A percentile compares a stretch with the other conserved stretches of the same genome.
These are phyloP conservation scores for Forficula auricularia DNA, from an alignment of 1,140 invertebrate species.

Conservation along the genomic window DNA sequence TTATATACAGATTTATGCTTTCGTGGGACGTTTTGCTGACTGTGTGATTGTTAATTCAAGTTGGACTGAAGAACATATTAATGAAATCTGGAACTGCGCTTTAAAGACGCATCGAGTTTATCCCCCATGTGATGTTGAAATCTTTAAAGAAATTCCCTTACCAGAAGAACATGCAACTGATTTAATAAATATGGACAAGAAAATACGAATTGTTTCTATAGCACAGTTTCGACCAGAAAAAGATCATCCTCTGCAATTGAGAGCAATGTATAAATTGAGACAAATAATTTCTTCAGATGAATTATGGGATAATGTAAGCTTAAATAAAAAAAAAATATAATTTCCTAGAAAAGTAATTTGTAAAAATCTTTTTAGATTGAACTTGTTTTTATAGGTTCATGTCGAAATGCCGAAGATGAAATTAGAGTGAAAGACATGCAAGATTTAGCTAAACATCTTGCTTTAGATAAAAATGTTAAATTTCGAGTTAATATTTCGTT, in stretches of 20 bases:
- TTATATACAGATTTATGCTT: constrained; percentile 50
- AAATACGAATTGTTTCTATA: constrained; percentile 57
- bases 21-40: constrained; percentile 62
- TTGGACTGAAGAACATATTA: constrained; percentile 90
- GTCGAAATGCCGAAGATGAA: constrained; percentile 70
- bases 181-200: neutral
- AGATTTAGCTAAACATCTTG: constrained; percentile 62
- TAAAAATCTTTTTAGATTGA: constrained; percentile 23
- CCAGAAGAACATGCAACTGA: constrained; percentile 11
- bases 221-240: constrained; percentile 97
- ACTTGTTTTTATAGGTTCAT: constrained; percentile 77
- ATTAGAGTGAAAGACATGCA: constrained; percentile 66
- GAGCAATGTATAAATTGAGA: constrained; percentile 63
- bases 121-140: constrained; percentile 82
- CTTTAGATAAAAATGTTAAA: constrained; percentile 67
- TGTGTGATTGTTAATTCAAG: constrained; percentile 91
- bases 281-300: constrained; percentile 43
- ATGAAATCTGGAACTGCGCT: constrained; percentile 61
- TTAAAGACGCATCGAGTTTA: constrained; percentile 66
- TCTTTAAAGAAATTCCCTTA: constrained; percentile 49
- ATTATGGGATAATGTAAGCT: constrained; percentile 40
- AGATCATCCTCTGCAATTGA: constrained; percentile 83
- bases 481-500: constrained; percentile 80
- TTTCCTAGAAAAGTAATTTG: too few species aligned
- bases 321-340: neutral